Conservation (phyloP, 2,113 vertebrate species). For the Grus americana region DNA sequence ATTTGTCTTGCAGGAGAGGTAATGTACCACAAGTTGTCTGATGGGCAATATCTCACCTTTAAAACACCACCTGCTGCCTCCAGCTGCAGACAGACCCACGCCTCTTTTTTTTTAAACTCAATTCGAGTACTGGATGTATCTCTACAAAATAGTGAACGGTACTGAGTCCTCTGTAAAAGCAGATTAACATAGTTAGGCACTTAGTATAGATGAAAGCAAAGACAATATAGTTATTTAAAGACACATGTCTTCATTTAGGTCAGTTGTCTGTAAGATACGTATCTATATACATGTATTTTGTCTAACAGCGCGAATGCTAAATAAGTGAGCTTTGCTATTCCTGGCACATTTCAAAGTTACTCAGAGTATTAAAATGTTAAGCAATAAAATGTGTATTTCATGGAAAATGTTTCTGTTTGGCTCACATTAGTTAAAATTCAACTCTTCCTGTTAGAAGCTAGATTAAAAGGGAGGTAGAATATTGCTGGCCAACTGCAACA, state of each 20-base stretch:
- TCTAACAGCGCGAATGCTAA: background rate
- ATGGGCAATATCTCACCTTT: background rate
- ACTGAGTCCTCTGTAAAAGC: background rate
- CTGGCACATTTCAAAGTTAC: background rate
- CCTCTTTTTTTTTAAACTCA: background rate
- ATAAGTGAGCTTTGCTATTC: constrained; percentile 11
- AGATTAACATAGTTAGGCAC: background rate
- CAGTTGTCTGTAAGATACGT: background rate
- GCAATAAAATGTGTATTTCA: background rate
- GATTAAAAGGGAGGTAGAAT: background rate
- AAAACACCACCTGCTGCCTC: background rate
- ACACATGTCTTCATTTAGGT: background rate
- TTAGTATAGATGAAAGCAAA: background rate
- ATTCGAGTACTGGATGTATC: background rate
- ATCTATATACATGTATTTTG: background rate
- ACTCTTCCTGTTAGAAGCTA: background rate
- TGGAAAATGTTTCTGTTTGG: background rate
- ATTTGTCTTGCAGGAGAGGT: background rate
- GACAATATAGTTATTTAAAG: background rate
- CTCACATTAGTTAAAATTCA: background rate
- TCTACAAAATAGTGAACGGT: background rate
- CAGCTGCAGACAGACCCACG: background rate
- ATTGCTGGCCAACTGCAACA: background rate
- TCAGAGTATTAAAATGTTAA: constrained; percentile 16
- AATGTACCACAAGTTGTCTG: background rate